Evolutionary conservation across 2,797 vertebrate genomes (phyloP).

Genomic region (Botia almorhae): DNA sequence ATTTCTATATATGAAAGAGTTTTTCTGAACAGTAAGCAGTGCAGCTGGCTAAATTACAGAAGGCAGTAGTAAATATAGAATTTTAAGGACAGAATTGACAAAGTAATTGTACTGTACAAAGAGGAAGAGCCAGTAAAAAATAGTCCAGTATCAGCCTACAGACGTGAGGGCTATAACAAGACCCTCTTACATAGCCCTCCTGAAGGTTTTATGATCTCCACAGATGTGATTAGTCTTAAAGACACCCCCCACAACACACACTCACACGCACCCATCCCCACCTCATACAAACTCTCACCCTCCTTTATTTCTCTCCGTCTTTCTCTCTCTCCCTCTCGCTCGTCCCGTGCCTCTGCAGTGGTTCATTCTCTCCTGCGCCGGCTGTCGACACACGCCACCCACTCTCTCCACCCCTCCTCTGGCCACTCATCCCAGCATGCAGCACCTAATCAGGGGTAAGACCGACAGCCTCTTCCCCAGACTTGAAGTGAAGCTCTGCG

Average conservation of each 20-base stretch:
- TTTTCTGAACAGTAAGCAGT: background rate
- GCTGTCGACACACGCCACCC: constrained; percentile 57
- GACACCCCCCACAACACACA: constrained; percentile 40
- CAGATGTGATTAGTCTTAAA: constrained; percentile 52
- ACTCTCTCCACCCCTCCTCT: constrained; percentile 64
- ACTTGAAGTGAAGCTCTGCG: constrained; percentile 1
- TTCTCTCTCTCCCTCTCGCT: constrained; percentile 54
- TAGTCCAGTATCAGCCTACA: background rate
- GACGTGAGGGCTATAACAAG: background rate
- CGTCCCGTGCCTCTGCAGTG: constrained; percentile 73
- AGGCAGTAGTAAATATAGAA: constrained; percentile 9
- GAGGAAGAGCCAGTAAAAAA: background rate
- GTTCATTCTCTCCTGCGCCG: constrained; percentile 66
- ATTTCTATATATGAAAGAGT: background rate
- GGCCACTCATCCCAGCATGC: constrained; percentile 44
- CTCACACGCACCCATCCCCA: background rate
- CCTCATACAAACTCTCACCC: constrained; percentile 36
- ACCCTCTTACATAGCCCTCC: constrained; percentile 26
- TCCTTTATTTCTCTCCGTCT: constrained; percentile 41
- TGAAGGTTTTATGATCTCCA: constrained; percentile 54
- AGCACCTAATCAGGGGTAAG: constrained; percentile 20
- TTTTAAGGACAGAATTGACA: background rate
- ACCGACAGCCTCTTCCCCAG: constrained; percentile 49
- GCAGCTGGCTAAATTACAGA: background rate
- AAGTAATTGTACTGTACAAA: constrained; percentile 1